A percentile compares a stretch with the other conserved stretches of the same genome.
Conservation (phyloP, 64 coral and sea anemone species). For the Pocillopora verrucosa region DNA sequence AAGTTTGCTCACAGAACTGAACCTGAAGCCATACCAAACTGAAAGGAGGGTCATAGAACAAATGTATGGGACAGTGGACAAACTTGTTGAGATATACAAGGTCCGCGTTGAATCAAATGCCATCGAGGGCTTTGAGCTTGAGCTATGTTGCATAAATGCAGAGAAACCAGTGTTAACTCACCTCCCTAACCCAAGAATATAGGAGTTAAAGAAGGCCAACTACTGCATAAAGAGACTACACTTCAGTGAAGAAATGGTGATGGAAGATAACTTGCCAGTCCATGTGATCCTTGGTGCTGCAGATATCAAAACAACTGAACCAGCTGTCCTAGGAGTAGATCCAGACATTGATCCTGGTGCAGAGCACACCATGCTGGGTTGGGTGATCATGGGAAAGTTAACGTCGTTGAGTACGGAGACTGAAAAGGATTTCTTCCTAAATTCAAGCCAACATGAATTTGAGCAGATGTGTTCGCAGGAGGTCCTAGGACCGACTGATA, state of each 20-base stretch:
- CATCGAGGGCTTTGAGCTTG: not conserved
- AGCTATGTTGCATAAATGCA: not conserved
- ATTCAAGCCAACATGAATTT: constrained; percentile 56
- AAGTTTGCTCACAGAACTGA: constrained; percentile 54
- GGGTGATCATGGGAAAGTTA: not conserved
- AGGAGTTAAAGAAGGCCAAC: constrained; percentile 47
- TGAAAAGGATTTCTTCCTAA: constrained; percentile 64
- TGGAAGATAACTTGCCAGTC: constrained; percentile 32
- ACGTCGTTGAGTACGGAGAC: not conserved
- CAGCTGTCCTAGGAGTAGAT: constrained; percentile 42
- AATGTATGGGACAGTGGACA: constrained; percentile 57
- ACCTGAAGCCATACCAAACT: constrained; percentile 18
- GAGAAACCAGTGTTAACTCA: constrained; percentile 16
- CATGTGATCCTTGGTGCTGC: not conserved
- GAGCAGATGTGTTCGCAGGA: constrained; percentile 75
- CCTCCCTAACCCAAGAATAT: constrained; percentile 62
- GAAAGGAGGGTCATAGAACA: constrained; percentile 61
- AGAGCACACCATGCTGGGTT: constrained; percentile 51
- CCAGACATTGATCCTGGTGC: constrained; percentile 60
- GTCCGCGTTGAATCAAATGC: constrained; percentile 10
- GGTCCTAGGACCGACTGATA: constrained; percentile 46
- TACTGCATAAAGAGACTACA: constrained; percentile 2
- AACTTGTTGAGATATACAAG: constrained; percentile 29
- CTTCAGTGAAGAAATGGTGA: constrained; percentile 63
- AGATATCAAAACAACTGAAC: constrained; percentile 70